A percentile compares a stretch with the other conserved stretches of the same genome.
phyloP scores from a whole-genome alignment of 2,113 vertebrate genomes.

The Aramus guarauna region DNA sequence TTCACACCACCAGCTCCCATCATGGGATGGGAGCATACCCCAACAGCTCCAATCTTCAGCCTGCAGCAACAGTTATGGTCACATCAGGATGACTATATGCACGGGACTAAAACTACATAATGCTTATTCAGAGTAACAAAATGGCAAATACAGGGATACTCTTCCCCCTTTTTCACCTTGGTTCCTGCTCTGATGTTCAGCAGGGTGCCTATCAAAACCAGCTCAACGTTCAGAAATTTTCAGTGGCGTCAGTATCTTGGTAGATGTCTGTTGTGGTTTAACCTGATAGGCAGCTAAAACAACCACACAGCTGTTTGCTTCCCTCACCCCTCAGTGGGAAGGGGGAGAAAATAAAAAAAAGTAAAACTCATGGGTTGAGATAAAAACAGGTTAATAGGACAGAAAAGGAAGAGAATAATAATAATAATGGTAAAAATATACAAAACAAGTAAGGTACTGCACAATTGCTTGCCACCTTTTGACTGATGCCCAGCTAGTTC shows the following conservation, averaged over 20 bases:
- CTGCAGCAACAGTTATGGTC: not conserved
- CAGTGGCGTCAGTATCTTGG: not conserved
- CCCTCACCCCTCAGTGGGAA: too few relatives aligned
- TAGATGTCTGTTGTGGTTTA: not conserved
- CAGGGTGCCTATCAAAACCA: not conserved
- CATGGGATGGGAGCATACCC: not conserved
- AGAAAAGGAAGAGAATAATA: too few relatives aligned
- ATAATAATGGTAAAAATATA: too few relatives aligned
- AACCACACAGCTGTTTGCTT: too few relatives aligned
- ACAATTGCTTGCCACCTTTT: too few relatives aligned
- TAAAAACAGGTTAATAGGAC: too few relatives aligned
- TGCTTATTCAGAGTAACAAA: not conserved
- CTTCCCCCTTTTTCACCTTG: not conserved
- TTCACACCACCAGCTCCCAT: not conserved
- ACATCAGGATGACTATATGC: not conserved
- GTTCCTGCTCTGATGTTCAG: not conserved
- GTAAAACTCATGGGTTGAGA: too few relatives aligned
- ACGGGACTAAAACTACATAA: not conserved
- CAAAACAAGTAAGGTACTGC: too few relatives aligned
- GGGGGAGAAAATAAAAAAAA: too few relatives aligned
- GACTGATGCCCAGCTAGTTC: too few relatives aligned
- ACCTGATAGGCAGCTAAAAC: too few relatives aligned
- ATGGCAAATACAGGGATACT: not conserved
- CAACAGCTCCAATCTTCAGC: not conserved
- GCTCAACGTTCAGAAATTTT: not conserved